Base-by-base conservation (phyloP, 2,888 invertebrate genomes). In the Baccha elongata region DNA sequence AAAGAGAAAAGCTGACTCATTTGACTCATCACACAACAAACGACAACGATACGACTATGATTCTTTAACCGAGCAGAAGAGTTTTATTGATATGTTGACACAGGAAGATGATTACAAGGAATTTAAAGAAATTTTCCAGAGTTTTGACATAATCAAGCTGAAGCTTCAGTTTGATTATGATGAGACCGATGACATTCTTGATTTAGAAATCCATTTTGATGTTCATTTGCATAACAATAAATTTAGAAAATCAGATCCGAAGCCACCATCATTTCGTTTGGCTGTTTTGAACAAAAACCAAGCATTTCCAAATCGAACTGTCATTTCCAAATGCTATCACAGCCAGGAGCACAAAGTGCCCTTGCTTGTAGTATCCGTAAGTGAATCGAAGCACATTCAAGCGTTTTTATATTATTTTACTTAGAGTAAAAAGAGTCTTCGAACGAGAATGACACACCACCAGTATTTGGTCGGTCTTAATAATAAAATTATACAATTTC, bases 341-440 rank as follows among this genome's bases (percentile, higher is more conserved):
- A 85, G 86, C 48, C 88, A 88, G 58, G 42, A 85, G 2, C 84
- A 86, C 32, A 83, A 85, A 3, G 87, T 86, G 3, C 89, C 89
- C 1, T 62, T 90, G 55, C 84, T 90, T 8, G 81, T 90, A 40
- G 84, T 88, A n/a, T 88, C 89, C n/a, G 86, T 90, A 10, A 89
- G 89, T 84, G 89, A 89, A 53, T 89, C 90, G 1, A 90, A 90
- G 65, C 89, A 90, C 73, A 87, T 90, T 71, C 90, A 90, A 68
- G 89, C 89, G 10, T 90, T 89, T 86, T 71, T 90, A 21, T 90
- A 89, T 85, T 86, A 88, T 87, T 88, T 89, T 65, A 89, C 87
- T 68, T 89, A 84, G 87, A 19, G 13, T 32, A 32, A 32, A 32
- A 32, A 32, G 8, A 32, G n/a, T n/a, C n/a, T n/a, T n/a, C n/a